Evolutionary conservation across 2,888 invertebrate species (phyloP), one percentile per base, ranked within the genome.

Genomic region (Cybosia mesomella): DNA sequence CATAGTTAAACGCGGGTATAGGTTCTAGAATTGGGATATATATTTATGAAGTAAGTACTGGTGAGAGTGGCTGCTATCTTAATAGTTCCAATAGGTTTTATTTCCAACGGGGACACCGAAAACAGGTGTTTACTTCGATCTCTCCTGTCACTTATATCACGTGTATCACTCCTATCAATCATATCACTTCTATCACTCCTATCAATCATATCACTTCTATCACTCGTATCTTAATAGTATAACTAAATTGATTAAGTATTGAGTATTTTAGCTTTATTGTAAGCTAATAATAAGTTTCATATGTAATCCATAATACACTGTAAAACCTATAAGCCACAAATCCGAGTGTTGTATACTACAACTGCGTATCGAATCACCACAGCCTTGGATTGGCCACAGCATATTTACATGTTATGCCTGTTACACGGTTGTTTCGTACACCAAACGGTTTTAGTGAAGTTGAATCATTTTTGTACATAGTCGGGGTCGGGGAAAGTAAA

Each of bases 351-450:
- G 68, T 59, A 11, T 53, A n/a, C 11, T 36, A 59, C 13, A 43
- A 65, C 61, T 22, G 64, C 67, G 59, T 64, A 54, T 15, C 64
- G 18, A 61, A 59, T 61, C 49, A 9, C 22, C n/a, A 10, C 70
- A 73, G 57, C 79, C 79, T 79, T 81, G 72, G 39, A 81, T 79
- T 74, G 13, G 81, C 71, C 68, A 61, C 76, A 78, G 72, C 54
- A 60, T 62, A 79, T 75, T 75, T 70, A 70, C 64, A 58, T 74
- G 72, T 72, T 70, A 76, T 54, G 76, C 68, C 54, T 60, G 34
- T 75, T 78, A 74, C 72, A 75, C 70, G 73, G 76, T 75, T 36
- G 58, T 70, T 70, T 66, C 64, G 55, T 67, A 55, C 28, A 55
- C 39, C 57, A 68, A 75, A 71, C 72, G 61, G 49, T 69, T 67